Percentiles rank a stretch among this genome's conserved stretches.
Evolutionary conservation across 2,888 invertebrate genomes (phyloP).

Genomic region (Lysandra bellargus): DNA sequence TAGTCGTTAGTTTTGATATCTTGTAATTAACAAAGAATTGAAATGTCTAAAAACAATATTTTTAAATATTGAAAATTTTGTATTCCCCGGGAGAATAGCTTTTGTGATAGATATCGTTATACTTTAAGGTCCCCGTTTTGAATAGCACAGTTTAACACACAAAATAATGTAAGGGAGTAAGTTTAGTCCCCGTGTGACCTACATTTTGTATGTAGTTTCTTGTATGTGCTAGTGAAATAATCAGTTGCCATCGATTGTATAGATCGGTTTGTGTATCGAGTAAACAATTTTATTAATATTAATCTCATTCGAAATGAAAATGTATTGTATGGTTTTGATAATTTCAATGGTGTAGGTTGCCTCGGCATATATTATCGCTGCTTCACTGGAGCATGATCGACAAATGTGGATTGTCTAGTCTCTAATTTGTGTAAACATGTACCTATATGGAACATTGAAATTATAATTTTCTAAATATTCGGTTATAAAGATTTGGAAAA

Average conservation of each 20-base stretch:
- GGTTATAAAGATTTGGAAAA: conserved; percentile 77
- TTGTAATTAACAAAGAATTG: not conserved
- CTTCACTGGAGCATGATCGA: conserved; percentile 60
- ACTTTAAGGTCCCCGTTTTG: conserved; percentile 42
- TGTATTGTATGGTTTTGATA: conserved; percentile 36
- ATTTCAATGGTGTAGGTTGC: conserved; percentile 47
- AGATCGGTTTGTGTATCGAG: conserved; percentile 50
- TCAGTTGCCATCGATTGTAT: conserved; percentile 72
- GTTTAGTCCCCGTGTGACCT: conserved; percentile 33
- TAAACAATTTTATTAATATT: conserved; percentile 18
- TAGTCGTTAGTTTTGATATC: conserved; percentile 23
- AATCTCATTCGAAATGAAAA: conserved; percentile 42
- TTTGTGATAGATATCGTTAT: conserved; percentile 73
- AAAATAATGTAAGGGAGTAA: conserved; percentile 42
- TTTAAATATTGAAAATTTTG: conserved; percentile 10
- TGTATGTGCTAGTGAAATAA: conserved; percentile 61
- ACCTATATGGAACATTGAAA: conserved; percentile 63
- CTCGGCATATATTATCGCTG: conserved; percentile 60
- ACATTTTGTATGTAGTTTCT: conserved; percentile 45
- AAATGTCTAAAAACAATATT: conserved; percentile 8
- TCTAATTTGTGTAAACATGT: conserved; percentile 76
- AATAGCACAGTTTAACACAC: conserved; percentile 42
- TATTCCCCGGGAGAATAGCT: conserved; percentile 45
- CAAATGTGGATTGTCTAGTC: conserved; percentile 77
- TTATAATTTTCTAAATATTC: conserved; percentile 74